phyloP scores from a whole-genome alignment of 2,888 invertebrate species.

The Nemapogon koenigi region DNA sequence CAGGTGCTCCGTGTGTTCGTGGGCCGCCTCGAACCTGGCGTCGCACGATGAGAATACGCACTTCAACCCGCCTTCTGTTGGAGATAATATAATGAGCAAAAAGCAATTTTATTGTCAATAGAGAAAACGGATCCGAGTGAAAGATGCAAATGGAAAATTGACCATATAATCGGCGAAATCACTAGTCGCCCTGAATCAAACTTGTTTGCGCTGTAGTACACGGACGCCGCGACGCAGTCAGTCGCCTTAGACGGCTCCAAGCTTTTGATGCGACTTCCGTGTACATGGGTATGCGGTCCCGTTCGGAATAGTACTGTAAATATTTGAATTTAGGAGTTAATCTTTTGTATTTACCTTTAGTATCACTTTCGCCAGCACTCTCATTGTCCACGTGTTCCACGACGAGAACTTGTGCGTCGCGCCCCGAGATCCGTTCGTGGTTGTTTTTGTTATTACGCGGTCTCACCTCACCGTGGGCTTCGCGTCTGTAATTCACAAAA shows the following conservation, averaged over 20 bases:
- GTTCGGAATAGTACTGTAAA: not conserved
- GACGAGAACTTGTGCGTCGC: constrained; percentile 6
- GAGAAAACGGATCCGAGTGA: not conserved
- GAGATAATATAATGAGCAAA: not conserved
- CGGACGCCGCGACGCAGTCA: too few species aligned
- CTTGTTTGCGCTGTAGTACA: not conserved
- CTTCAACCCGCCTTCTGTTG: constrained; percentile 22
- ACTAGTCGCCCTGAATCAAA: not conserved
- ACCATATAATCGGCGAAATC: not conserved
- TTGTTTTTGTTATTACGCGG: too few species aligned
- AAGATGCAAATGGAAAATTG: not conserved
- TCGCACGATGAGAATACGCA: constrained; percentile 55
- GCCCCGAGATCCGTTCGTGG: constrained; percentile 16
- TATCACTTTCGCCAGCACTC: constrained; percentile 3
- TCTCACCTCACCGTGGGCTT: too few species aligned
- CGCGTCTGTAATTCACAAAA: too few species aligned
- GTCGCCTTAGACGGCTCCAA: too few species aligned
- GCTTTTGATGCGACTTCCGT: too few species aligned
- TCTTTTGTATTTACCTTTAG: not conserved
- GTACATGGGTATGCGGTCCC: too few species aligned
- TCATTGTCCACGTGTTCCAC: constrained; percentile 13
- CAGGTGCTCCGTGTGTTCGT: constrained; percentile 55
- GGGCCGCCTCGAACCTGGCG: constrained; percentile 34
- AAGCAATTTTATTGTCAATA: not conserved
- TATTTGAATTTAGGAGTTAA: not conserved